phyloP scores from a whole-genome alignment of 2,888 invertebrate species.

The Boloria euphrosyne region DNA sequence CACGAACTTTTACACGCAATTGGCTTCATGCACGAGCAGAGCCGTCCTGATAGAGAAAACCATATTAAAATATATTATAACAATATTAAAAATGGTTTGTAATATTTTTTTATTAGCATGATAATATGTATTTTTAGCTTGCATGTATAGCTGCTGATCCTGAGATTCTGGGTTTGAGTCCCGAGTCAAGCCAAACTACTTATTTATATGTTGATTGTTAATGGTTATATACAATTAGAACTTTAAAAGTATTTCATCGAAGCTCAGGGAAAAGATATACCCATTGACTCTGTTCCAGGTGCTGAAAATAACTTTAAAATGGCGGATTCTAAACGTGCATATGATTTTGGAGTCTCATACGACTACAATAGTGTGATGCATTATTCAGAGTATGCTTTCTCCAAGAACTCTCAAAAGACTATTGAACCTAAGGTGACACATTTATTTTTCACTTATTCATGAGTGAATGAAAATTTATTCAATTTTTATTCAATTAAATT shows the following conservation, averaged over 20 bases:
- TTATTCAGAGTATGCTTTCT: conserved; percentile 90
- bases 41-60: conserved; percentile 88
- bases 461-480: no score
- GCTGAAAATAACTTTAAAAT: conserved; percentile 88
- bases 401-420: conserved; percentile 86
- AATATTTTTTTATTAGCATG: not conserved
- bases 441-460: not conserved
- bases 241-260: no score
- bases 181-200: no score
- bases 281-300: conserved; percentile 58
- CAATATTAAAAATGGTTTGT: conserved; percentile 85
- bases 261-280: no score
- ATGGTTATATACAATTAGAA: no score
- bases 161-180: no score
- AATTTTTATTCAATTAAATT: no score
- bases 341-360: conserved; percentile 87
- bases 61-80: conserved; percentile 85
- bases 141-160: no score
- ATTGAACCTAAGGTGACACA: conserved; percentile 84
- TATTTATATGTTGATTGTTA: no score
- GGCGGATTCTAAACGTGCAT: conserved; percentile 77
- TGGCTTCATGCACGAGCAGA: conserved; percentile 92
- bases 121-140: no score
- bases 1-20: conserved; percentile 91
- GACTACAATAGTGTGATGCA: conserved; percentile 93